Conservation (phyloP, 2,113 vertebrate species). For the Trachemys scripta region DNA sequence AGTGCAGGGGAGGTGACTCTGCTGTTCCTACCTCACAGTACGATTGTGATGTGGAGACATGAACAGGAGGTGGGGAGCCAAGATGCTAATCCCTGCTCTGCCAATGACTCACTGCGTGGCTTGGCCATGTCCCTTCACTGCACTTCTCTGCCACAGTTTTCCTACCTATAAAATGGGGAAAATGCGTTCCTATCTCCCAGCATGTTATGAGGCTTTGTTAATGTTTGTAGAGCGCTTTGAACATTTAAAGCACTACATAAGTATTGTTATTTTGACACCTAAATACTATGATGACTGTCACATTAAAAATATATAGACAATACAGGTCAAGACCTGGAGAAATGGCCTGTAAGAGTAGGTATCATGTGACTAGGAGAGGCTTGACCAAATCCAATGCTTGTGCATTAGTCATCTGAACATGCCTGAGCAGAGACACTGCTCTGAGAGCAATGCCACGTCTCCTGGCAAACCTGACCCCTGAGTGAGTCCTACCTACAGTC, state of each 20-base stretch:
- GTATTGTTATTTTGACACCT: conserved; percentile 7
- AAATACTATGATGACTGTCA: conserved; percentile 31
- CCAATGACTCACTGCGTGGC: conserved; percentile 30
- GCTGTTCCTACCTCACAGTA: not conserved
- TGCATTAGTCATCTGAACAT: fast-evolving
- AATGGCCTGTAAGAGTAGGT: not conserved
- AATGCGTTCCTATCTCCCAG: conserved; percentile 46
- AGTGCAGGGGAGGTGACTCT: not conserved
- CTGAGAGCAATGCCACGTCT: conserved; percentile 51
- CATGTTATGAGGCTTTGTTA: conserved; percentile 53
- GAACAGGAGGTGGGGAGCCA: not conserved
- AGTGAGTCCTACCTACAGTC: not conserved
- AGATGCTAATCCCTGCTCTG: conserved; percentile 49
- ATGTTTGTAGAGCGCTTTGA: conserved; percentile 58
- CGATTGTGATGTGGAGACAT: not conserved
- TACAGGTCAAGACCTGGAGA: fast-evolving
- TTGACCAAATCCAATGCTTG: not conserved
- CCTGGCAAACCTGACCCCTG: not conserved
- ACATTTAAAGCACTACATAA: conserved; percentile 36
- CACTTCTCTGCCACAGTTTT: conserved; percentile 21
- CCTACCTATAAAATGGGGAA: conserved; percentile 23
- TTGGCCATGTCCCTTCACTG: conserved; percentile 44
- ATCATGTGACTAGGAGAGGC: not conserved
- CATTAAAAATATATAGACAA: not conserved
- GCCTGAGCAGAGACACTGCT: conserved; percentile 31